phyloP scores from a whole-genome alignment of 2,888 invertebrate genomes.

The Oligia latruncula region DNA sequence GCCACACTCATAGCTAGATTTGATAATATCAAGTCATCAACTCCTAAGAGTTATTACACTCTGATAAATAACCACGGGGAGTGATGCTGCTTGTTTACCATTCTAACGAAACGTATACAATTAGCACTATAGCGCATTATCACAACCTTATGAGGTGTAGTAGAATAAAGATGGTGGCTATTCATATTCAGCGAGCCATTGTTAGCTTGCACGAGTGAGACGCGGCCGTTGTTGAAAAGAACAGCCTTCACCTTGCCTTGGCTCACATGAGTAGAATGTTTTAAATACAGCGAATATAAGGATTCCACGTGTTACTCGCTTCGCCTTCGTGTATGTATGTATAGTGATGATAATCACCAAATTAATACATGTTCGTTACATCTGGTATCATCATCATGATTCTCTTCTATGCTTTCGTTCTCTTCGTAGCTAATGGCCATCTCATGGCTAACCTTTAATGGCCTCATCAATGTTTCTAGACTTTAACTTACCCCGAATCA shows the following conservation, averaged over 20 bases:
- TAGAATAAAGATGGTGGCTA: slow-evolving; percentile 38
- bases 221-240: slow-evolving; percentile 38
- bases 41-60: slow-evolving; percentile 9
- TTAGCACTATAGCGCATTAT: slow-evolving; percentile 32
- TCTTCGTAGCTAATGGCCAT: not conserved
- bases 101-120: slow-evolving; percentile 32
- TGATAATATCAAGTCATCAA: slow-evolving; percentile 10
- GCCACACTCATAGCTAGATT: not conserved
- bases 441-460: not conserved
- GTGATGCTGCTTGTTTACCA: slow-evolving; percentile 43
- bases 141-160: slow-evolving; percentile 35
- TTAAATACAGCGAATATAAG: slow-evolving; percentile 13
- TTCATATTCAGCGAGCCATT: slow-evolving; percentile 48
- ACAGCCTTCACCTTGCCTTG: slow-evolving; percentile 54
- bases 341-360: not conserved
- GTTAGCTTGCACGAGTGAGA: slow-evolving; percentile 39
- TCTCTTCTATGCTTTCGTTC: not conserved
- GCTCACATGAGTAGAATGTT: slow-evolving; percentile 26
- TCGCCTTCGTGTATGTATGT: not conserved
- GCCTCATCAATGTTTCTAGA: not conserved
- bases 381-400: not conserved
- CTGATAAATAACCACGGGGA: slow-evolving; percentile 11
- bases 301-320: slow-evolving; percentile 10
- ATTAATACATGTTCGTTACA: not conserved
- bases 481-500: not conserved